Percentiles rank a stretch among this genome's conserved stretches.
Evolutionary conservation across 2,113 vertebrate species (phyloP).

Genomic region (Tupaia chinensis): DNA sequence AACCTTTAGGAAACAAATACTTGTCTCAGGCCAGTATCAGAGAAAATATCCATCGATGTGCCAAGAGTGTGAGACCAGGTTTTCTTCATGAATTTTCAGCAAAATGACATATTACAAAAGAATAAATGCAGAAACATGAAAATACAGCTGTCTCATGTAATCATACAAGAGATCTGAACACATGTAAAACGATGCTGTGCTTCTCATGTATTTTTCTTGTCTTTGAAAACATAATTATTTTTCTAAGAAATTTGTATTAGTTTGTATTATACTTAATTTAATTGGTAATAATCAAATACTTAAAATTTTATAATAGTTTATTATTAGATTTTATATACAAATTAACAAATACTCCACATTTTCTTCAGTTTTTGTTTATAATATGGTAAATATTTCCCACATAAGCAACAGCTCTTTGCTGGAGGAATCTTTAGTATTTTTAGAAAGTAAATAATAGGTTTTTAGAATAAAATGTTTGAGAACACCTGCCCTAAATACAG

Average conservation of each 20-base stretch:
- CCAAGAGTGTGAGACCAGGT: neutral
- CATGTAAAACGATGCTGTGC: neutral
- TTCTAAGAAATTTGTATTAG: neutral
- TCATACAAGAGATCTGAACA: neutral
- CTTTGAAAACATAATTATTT: neutral
- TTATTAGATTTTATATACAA: neutral
- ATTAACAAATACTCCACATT: neutral
- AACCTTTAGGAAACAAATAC: neutral
- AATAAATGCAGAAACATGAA: neutral
- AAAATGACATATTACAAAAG: neutral
- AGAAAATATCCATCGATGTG: neutral
- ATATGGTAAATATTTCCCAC: neutral
- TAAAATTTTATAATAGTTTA: neutral
- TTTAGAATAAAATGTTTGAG: conserved; percentile 24
- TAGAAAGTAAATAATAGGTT: neutral
- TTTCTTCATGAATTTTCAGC: neutral
- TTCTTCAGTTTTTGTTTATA: neutral
- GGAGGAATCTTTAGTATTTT: neutral
- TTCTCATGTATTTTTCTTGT: neutral
- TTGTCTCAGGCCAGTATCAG: neutral
- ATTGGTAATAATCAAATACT: neutral
- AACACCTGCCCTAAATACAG: neutral
- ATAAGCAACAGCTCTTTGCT: neutral
- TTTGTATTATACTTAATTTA: neutral
- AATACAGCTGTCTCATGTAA: neutral